Evolutionary conservation across 2,797 vertebrate species (phyloP).

Genomic region (Remorina albescens): DNA sequence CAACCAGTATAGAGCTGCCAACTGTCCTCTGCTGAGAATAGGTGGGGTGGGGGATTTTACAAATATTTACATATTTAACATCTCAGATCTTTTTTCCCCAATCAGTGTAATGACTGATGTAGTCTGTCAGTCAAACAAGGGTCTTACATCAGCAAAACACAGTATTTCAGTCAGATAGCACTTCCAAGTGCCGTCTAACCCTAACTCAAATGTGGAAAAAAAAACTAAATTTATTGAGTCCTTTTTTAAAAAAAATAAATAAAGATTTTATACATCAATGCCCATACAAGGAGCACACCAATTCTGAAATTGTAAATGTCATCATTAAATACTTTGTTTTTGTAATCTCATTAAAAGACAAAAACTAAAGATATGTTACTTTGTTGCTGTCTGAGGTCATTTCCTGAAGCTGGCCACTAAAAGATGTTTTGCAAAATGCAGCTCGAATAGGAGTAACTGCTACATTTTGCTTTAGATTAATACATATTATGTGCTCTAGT

Average conservation of each 20-base stretch:
- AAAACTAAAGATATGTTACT: neutral
- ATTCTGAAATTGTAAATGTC: too few species aligned
- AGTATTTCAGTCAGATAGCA: neutral
- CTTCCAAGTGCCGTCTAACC: slow-evolving; percentile 14
- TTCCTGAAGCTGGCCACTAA: neutral
- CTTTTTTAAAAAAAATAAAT: too few species aligned
- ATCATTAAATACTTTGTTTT: too few species aligned
- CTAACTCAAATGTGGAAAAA: neutral
- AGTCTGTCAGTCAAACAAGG: slow-evolving; percentile 16
- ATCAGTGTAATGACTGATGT: neutral
- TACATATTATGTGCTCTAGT: neutral
- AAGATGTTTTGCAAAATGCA: neutral
- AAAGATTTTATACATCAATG: too few species aligned
- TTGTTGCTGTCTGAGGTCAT: neutral
- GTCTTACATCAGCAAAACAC: slow-evolving; percentile 32
- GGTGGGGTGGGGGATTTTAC: slow-evolving; percentile 56
- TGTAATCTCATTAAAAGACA: neutral
- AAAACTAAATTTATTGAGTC: neutral
- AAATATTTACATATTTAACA: slow-evolving; percentile 64
- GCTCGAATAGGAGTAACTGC: neutral
- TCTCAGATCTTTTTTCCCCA: slow-evolving; percentile 22
- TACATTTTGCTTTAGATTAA: slow-evolving; percentile 8
- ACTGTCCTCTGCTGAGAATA: slow-evolving; percentile 68
- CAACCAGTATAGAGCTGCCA: slow-evolving; percentile 58
- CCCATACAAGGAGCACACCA: too few species aligned